A percentile compares a stretch with the other conserved stretches of the same genome.
phyloP scores from a whole-genome alignment of 2,797 vertebrate species.

The Pseudochirops corinnae region DNA sequence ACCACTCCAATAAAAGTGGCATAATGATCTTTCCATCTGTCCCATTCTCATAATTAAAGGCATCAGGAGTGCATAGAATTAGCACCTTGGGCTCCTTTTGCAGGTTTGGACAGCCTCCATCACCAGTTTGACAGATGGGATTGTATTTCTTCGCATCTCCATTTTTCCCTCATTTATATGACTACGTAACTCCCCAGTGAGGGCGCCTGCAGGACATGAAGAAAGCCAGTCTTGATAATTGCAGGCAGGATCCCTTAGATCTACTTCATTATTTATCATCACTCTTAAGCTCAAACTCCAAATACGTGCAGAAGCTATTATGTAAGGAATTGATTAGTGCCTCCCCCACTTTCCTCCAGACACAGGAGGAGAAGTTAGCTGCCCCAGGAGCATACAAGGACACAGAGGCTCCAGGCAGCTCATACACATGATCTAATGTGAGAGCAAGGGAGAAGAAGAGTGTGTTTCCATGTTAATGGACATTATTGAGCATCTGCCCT shows the following conservation, averaged over 20 bases:
- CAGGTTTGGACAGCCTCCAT: slow-evolving; percentile 80
- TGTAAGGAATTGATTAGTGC: slow-evolving; percentile 42
- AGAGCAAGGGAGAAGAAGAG: slow-evolving; percentile 24
- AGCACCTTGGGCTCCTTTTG: slow-evolving; percentile 84
- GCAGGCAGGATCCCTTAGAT: slow-evolving; percentile 50
- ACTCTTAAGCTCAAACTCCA: slow-evolving; percentile 47
- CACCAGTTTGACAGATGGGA: slow-evolving; percentile 83
- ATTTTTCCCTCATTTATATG: slow-evolving; percentile 71
- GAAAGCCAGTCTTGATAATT: slow-evolving; percentile 41
- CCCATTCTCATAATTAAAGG: slow-evolving; percentile 85
- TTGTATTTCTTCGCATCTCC: slow-evolving; percentile 79
- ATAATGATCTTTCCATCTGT: slow-evolving; percentile 85
- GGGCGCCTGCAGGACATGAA: neutral
- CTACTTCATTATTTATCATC: slow-evolving; percentile 70
- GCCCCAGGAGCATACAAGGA: slow-evolving; percentile 22
- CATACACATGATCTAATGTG: slow-evolving; percentile 20
- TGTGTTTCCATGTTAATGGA: slow-evolving; percentile 39
- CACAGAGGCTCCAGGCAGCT: slow-evolving; percentile 18
- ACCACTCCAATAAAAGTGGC: slow-evolving; percentile 83
- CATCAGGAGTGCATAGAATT: slow-evolving; percentile 82
- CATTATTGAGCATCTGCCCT: slow-evolving; percentile 49
- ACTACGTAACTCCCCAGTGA: slow-evolving; percentile 8
- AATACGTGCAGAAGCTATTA: slow-evolving; percentile 13
- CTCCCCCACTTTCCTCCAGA: neutral
- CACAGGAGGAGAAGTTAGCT: slow-evolving; percentile 20